These are phyloP conservation scores for Strigamia transsilvanica DNA, from an alignment of 2,888 invertebrate species.

Conservation along the genomic window DNA sequence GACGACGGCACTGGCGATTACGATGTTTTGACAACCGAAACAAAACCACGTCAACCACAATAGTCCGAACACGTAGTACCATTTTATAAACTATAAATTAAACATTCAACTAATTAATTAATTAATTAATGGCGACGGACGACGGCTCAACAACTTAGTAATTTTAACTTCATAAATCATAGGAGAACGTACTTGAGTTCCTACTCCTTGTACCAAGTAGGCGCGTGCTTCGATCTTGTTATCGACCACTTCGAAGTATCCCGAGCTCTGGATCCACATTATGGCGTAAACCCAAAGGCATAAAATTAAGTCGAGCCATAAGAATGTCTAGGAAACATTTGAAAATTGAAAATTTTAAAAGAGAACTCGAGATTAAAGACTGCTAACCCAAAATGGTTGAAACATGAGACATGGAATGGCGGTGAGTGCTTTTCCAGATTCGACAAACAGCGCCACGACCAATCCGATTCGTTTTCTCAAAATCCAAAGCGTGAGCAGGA, in stretches of 20 bases:
- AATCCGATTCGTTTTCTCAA: conserved; percentile 72
- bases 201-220: not conserved
- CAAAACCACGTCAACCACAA: conserved; percentile 61
- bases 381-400: conserved; percentile 70
- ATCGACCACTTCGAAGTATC: not conserved
- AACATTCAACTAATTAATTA: not conserved
- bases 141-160: too few relatives aligned
- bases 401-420: conserved; percentile 72
- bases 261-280: conserved; percentile 55
- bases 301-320: conserved; percentile 56
- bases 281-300: conserved; percentile 55
- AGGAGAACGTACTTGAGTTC: conserved; percentile 18
- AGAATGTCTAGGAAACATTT: conserved; percentile 58
- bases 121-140: too few relatives aligned
- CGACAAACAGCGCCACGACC: conserved; percentile 71
- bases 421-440: conserved; percentile 73
- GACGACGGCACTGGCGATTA: conserved; percentile 60
- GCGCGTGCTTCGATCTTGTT: not conserved
- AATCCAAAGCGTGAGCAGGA: conserved; percentile 69
- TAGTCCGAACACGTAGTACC: conserved; percentile 59
- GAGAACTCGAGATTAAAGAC: not conserved
- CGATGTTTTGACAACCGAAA: conserved; percentile 60
- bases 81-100: conserved; percentile 56
- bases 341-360: not conserved
- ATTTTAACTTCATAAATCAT: too few relatives aligned